These are phyloP conservation scores for Panopea generosa DNA, from an alignment of 2,888 invertebrate species.

Conservation along the genomic window DNA sequence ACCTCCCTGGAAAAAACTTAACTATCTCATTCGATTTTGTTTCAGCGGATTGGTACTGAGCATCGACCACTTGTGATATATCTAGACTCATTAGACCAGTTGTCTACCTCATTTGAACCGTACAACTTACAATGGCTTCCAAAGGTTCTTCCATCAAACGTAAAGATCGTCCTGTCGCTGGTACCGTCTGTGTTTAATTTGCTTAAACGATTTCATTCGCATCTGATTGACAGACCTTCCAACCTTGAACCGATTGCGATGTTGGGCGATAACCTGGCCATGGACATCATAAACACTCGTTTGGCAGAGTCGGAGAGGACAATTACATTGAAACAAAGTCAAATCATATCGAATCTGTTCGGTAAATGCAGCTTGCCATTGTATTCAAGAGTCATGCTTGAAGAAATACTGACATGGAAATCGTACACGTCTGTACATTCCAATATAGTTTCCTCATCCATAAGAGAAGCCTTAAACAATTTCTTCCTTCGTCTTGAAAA, in stretches of 20 bases:
- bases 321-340: slow-evolving; percentile 68
- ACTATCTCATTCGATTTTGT: neutral
- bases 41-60: slow-evolving; percentile 52
- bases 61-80: slow-evolving; percentile 66
- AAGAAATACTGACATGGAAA: slow-evolving; percentile 73
- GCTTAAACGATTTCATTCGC: slow-evolving; percentile 63
- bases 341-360: slow-evolving; percentile 67
- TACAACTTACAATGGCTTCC: slow-evolving; percentile 77
- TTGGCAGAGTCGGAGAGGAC: slow-evolving; percentile 61
- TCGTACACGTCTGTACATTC: slow-evolving; percentile 68
- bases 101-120: slow-evolving; percentile 68
- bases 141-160: slow-evolving; percentile 66
- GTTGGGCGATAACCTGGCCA: slow-evolving; percentile 66
- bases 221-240: slow-evolving; percentile 30
- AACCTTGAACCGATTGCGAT: slow-evolving; percentile 66
- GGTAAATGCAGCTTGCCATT: slow-evolving; percentile 74
- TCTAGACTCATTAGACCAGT: slow-evolving; percentile 76
- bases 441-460: slow-evolving; percentile 64
- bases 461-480: slow-evolving; percentile 75
- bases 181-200: slow-evolving; percentile 70
- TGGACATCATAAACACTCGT: slow-evolving; percentile 71
- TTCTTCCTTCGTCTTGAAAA: slow-evolving; percentile 74
- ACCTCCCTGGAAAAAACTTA: no score
- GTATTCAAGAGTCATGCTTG: slow-evolving; percentile 73
- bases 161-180: slow-evolving; percentile 73